Evolutionary conservation across 2,113 vertebrate species (phyloP), one percentile per base, ranked within the genome.

Genomic region (Antechinus flavipes): DNA sequence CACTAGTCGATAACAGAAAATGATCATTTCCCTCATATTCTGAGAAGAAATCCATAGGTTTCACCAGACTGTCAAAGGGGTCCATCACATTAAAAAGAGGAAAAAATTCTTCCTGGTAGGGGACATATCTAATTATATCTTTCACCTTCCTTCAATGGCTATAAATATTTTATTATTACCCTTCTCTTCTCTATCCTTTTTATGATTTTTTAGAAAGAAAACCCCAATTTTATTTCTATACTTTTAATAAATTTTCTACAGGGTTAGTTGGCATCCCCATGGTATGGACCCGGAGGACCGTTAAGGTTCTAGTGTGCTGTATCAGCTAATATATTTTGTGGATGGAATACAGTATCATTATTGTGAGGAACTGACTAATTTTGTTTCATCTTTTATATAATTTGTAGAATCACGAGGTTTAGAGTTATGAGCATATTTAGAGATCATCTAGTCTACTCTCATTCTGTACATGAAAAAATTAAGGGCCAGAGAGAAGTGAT

Each of bases 171-270:
- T 8, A 12, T 93, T 76, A 47, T 14, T 23, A 68, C 27, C 56
- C 11, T 91, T 91, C 61, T 95, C 92, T 54, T 76, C 49, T 30
- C 8, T 2, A 1, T n/a, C 53, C 23, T 14, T 49, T 90, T 93
- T 91, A 91, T 94, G 54, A 92, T 49, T 92, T 61, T 61, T 22
- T 23, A 53, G 92, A 55, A 52, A 10, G 56, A 93, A 91, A 91
- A 95, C 90, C 27, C 24, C 92, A 91, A 19, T 6, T 46, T 12
- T 12, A 19, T 90, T 47, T 94, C 91, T 94, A 90, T 95, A 95
- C 96, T 91, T 90, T 49, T 95, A 92, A 0, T 91, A 61, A 26
- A 24, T 93, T 93, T 94, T 90, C 95, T 95, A 49, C 10, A 61
- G 61, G 52, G 26, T 26, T 94, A 90, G 54, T 27, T 89, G 46